phyloP scores from a whole-genome alignment of 2,113 vertebrate genomes.

The Limanda limanda region DNA sequence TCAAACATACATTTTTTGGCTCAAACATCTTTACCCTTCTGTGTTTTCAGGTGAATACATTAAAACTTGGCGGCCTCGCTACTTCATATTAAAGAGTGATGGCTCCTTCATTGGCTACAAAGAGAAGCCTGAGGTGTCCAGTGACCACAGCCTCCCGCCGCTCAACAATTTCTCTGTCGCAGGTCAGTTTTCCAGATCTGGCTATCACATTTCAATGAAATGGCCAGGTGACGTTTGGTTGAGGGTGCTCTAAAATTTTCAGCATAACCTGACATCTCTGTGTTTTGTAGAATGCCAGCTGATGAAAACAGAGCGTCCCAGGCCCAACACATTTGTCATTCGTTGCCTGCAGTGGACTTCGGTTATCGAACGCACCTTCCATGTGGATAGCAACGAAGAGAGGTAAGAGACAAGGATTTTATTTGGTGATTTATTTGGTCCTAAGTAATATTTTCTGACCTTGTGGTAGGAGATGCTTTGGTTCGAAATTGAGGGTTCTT shows the following conservation, averaged over 20 bases:
- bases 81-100: constrained; percentile 94
- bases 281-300: constrained; percentile 83
- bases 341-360: constrained; percentile 97
- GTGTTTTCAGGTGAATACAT: constrained; percentile 91
- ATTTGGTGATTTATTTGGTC: not conserved
- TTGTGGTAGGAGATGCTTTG: not conserved
- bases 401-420: constrained; percentile 76
- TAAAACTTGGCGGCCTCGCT: constrained; percentile 95
- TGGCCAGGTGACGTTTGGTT: not conserved
- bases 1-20: too few relatives aligned
- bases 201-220: not conserved
- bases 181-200: constrained; percentile 74
- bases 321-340: constrained; percentile 95
- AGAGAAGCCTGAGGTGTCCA: constrained; percentile 89
- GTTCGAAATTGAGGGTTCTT: not conserved
- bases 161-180: constrained; percentile 97
- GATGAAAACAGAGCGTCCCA: constrained; percentile 91
- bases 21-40: not conserved
- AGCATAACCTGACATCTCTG: not conserved
- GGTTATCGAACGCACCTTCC: constrained; percentile 95
- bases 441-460: not conserved
- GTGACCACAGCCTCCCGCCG: constrained; percentile 87
- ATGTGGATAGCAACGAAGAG: constrained; percentile 91
- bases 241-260: not conserved
- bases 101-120: constrained; percentile 97